Base-by-base conservation (phyloP, 2,113 vertebrate genomes). In the Syngnathus scovelli region DNA sequence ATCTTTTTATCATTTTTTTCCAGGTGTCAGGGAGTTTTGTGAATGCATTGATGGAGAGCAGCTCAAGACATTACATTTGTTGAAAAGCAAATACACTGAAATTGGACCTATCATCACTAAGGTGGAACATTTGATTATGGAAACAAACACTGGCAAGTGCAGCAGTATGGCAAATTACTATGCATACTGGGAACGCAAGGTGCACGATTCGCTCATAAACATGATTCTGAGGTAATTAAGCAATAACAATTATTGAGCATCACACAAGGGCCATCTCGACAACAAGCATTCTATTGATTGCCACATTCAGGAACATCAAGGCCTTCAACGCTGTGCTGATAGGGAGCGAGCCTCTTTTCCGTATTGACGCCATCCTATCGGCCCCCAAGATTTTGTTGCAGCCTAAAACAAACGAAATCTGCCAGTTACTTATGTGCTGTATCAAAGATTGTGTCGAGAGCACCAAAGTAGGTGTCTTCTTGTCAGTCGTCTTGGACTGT, bases 21-120 rank as follows among this genome's bases (percentile, higher is more conserved):
- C 71, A 99, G 97, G 90, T 11, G 85, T 90, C 38, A 95, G 95
- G 75, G 92, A 94, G 46, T 99, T 97, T 85, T 99, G 92, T 84
- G 92, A 94, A 64, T 71, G 83, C 49, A 73, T 95, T 27, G 94
- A 94, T 46, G 72, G 10, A 23, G 93, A 95, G 61, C 81, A 90
- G 64, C 21, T 44, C 41, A 94, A 90, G 68, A 93, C 93, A 5
- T 48, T 93, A 66, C 87, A 84, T 69, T 73, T 89, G 52, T 86
- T 98, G 82, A 81, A 89, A 33, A 87, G 76, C 67, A 93, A 91
- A 61, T 97, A 96, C 78, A 66, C 89, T n/a, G 90, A 92, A 13
- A 91, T 99, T 6, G 88, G 91, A 56, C 91, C 91, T 0, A 75
- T 94, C 54, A 92, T 99, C 64, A 94, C 86, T 58, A 93, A 94